Evolutionary conservation across 2,113 vertebrate species (phyloP), one percentile per base, ranked within the genome.

Genomic region (Prochilodus magdalenae): DNA sequence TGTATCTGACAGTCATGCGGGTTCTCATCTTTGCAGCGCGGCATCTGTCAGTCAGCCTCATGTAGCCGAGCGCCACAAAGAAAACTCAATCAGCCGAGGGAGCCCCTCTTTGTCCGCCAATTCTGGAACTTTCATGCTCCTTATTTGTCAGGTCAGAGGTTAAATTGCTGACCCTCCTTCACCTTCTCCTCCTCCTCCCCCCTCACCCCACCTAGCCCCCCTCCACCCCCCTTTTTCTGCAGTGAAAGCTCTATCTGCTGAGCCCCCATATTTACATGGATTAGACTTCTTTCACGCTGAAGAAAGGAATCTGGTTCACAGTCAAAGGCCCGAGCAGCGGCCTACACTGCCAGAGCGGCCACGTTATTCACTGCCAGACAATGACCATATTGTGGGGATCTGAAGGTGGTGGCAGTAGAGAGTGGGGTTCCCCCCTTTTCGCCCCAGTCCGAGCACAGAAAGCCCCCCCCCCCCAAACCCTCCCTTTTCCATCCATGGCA

Each of bases 141-240:
- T 98, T 98, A 98, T 99, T 99, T 99, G 98, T 97, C 95, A 96
- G 97, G 98, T 97, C 96, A 99, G 95, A 99, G 98, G 97, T 99
- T 99, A 99, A 99, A 99, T 99, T 98, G 97, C 96, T 98, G 97
- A 97, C 96, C 97, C 97, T 93, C 93, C 93, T 91, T 91, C 90
- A 88, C 88, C 74, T 84, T 84, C 57, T 93, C 94, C 92, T 94
- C 93, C 80, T 33, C 76, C 20, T 94, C 89, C 86, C 89, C 76
- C 82, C 84, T 47, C 92, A 94, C 92, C 94, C 93, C 96, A 91
- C 93, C 80, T 47, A 76, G n/a, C 24, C 60, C 93, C 93, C 91
- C 93, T 86, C n/a, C n/a, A n/a, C n/a, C n/a, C n/a, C n/a, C n/a
- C 94, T 88, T 86, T 95, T 95, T 93, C 95, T 93, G 93, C 93